Base-by-base conservation (phyloP, 2,888 invertebrate species). In the Atrina japonica region DNA sequence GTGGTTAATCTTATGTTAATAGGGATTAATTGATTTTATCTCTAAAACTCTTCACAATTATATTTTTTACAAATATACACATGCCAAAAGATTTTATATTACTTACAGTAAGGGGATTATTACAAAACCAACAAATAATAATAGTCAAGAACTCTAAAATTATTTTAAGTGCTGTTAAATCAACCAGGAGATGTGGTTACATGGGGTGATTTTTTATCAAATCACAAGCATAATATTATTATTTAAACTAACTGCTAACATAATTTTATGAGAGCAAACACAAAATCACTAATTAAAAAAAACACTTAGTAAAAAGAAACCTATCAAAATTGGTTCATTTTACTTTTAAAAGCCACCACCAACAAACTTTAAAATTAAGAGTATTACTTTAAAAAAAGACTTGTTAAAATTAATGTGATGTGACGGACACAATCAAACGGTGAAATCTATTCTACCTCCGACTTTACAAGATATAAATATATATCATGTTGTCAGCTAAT, bases 161-260 rank as follows among this genome's bases (percentile, higher is more conserved):
- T 14, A 52, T 52, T 27, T 18, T 23, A 14, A 25, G 52, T 52
- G 52, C 56, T 35, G 18, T 30, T 56, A 53, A 45, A 35, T 40
- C 63, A 65, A 66, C 66, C 66, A 66, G 66, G 66, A 66, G 66
- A 66, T 66, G 56, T 56, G 53, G 53, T n/a, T 41, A 35, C 35
- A 35, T 35, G 35, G 35, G 35, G 35, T 35, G 35, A 35, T 35
- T 35, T 35, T 35, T 35, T 35, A 16, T 14, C 18, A 52, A 52
- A 52, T 52, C 27, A 29, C 41, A 55, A 65, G 64, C 64, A 53
- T 9, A 43, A 65, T 14, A 64, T 64, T 64, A 65, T 53, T 65
- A 41, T 55, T 45, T 53, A 63, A 52, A 23, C 27, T 52, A 50
- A 45, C 47, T 40, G 30, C 35, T 50, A 49, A 52, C 23, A 40